Percentiles rank a stretch among this genome's conserved stretches.
These are phyloP conservation scores for Anastrepha ludens DNA, from an alignment of 1,140 invertebrate genomes.

Conservation along the genomic window DNA sequence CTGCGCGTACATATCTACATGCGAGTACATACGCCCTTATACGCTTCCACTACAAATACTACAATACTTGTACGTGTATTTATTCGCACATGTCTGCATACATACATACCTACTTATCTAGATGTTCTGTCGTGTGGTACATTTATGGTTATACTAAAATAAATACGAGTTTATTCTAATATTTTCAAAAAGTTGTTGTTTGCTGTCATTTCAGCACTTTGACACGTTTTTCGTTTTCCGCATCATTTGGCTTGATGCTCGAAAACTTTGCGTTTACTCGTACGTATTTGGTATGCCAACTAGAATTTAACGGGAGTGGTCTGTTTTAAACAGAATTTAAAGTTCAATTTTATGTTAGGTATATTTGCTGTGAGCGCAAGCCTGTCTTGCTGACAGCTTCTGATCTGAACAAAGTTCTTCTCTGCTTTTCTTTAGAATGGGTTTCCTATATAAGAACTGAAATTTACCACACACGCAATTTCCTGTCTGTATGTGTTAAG, in stretches of 20 bases:
- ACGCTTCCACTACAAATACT: too few species aligned
- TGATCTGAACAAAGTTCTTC: too few species aligned
- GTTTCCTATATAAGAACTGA: too few species aligned
- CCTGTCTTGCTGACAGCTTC: too few species aligned
- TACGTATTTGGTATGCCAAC: background rate
- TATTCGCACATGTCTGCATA: background rate
- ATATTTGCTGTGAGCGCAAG: too few species aligned
- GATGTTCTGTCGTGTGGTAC: background rate
- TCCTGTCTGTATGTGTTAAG: too few species aligned
- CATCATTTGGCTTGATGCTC: slow-evolving; percentile 40
- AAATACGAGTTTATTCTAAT: slow-evolving; percentile 52
- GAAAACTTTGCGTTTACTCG: background rate
- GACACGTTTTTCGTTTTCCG: slow-evolving; percentile 56
- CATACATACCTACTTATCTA: background rate
- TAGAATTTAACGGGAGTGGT: background rate
- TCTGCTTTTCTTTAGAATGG: too few species aligned
- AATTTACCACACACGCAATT: too few species aligned
- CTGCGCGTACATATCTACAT: background rate
- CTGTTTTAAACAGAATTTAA: too few species aligned
- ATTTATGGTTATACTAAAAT: slow-evolving; percentile 48
- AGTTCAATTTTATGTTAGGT: too few species aligned
- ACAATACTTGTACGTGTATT: too few species aligned
- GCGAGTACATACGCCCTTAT: background rate
- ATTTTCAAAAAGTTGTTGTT: slow-evolving; percentile 47
- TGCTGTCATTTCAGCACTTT: slow-evolving; percentile 57